Percentiles rank a stretch among this genome's conserved stretches.
Conservation (phyloP, 1,140 invertebrate genomes). For the Saccostrea cuccullata region DNA sequence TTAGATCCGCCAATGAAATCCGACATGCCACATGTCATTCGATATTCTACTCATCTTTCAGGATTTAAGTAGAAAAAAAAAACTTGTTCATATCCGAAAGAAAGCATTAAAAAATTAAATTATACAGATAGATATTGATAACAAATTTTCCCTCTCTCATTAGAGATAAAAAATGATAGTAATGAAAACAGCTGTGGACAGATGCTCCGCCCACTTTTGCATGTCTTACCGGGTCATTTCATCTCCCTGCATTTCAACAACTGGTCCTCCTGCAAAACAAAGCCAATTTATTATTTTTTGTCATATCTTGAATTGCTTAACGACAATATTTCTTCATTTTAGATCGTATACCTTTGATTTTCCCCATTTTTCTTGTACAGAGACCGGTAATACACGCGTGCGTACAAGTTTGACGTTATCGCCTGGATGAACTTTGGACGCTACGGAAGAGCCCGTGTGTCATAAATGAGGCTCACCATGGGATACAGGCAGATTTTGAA, state of each 20-base stretch:
- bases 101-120: too few species aligned
- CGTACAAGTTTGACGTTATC: constrained; percentile 17
- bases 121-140: too few species aligned
- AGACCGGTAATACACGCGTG: constrained; percentile 16
- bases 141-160: too few species aligned
- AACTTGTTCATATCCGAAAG: too few species aligned
- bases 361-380: constrained; percentile 62
- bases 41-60: too few species aligned
- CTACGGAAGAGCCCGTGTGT: constrained; percentile 2
- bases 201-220: not conserved
- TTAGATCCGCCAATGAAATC: not conserved
- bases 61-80: too few species aligned
- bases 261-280: constrained; percentile 82
- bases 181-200: not conserved
- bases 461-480: not conserved
- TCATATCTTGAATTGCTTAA: too few species aligned
- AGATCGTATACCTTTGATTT: constrained; percentile 68
- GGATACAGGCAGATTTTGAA: not conserved
- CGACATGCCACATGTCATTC: not conserved
- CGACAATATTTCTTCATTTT: not conserved
- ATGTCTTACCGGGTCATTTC: constrained; percentile 90
- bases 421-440: constrained; percentile 21
- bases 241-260: constrained; percentile 98
- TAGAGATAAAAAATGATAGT: not conserved
- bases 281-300: constrained; percentile 41